Base-by-base conservation (phyloP, 2,888 invertebrate genomes). In the Cancer borealis region DNA sequence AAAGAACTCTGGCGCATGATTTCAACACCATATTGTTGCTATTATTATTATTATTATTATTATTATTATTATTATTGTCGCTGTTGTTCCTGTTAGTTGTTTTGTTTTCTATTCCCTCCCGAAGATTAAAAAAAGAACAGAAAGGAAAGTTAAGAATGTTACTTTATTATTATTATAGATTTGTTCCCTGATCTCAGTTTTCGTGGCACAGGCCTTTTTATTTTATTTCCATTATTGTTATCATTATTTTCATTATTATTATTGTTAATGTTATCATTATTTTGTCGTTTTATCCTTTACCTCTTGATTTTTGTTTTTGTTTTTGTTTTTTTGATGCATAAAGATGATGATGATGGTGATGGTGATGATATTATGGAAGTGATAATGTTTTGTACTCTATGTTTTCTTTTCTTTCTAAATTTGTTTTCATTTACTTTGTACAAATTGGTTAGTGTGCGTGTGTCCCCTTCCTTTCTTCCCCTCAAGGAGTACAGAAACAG, bases 181-280 rank as follows among this genome's bases (percentile, higher is more conserved):
- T 84, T 84, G n/a, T 60, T 79, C 73, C 73, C 73, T 84, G 84
- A 84, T 84, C 84, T 84, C 84, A 84, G 30, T 84, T 84, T 54
- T 39, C 3, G 84, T 39, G 39, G 84, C 84, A 84, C 84, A 88
- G 88, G 54, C 26, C 92, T 17, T 17, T 92, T 14, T 92, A 88
- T 3, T 26, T 92, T 49, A 92, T 92, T 45, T 21, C 30, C 26
- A 54, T 47, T 26, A 54, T 45, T 92, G 14, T 92, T 30, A 30
- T 46, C 89, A 39, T 93, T 89, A 93, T 93, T 73, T n/a, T 30
- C 79, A 60, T 92, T 92, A 66, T 92, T 92, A 39, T 92, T 92
- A 45, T 90, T 73, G 21, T 46, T n/a, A 26, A 4, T 1, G 26
- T 46, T 26, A 49, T 88, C 45, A 60, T 60, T 21, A 17, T 47